phyloP scores from a whole-genome alignment of 2,888 invertebrate species.

The Folsomia candida region DNA sequence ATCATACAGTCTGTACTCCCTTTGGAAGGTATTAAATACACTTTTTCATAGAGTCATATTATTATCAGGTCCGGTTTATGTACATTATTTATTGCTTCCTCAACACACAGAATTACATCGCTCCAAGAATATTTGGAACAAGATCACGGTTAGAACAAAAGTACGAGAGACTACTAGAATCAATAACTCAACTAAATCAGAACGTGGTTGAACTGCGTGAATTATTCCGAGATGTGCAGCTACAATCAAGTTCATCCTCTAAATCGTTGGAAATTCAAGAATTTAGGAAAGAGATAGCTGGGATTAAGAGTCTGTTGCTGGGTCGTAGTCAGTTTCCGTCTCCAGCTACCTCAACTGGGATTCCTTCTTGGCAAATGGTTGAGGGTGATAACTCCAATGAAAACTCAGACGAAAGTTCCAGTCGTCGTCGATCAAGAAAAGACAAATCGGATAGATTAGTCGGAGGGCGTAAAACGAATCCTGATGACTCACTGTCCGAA shows the following conservation, averaged over 20 bases:
- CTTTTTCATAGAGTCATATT: not conserved
- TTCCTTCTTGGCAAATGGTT: conserved; percentile 50
- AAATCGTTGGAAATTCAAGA: conserved; percentile 59
- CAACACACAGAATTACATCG: conserved; percentile 62
- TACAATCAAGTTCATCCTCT: conserved; percentile 19
- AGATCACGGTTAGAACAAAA: conserved; percentile 44
- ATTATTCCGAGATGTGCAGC: conserved; percentile 38
- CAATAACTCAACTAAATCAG: conserved; percentile 45
- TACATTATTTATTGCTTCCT: not conserved
- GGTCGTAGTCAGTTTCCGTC: conserved; percentile 55
- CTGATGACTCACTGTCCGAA: conserved; percentile 2
- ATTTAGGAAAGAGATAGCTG: conserved; percentile 67
- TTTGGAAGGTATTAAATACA: conserved; percentile 69
- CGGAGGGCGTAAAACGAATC: not conserved
- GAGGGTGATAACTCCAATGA: conserved; percentile 42
- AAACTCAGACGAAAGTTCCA: conserved; percentile 37
- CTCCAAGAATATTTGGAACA: conserved; percentile 67
- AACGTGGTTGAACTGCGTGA: conserved; percentile 47
- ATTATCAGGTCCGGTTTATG: not conserved
- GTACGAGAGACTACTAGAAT: conserved; percentile 43
- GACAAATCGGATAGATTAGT: conserved; percentile 18
- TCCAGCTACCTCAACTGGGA: conserved; percentile 35
- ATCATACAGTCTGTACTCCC: conserved; percentile 73
- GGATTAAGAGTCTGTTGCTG: conserved; percentile 70
- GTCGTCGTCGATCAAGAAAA: conserved; percentile 28